Evolutionary conservation across 2,113 vertebrate species (phyloP).

Genomic region (Nematolebias whitei): DNA sequence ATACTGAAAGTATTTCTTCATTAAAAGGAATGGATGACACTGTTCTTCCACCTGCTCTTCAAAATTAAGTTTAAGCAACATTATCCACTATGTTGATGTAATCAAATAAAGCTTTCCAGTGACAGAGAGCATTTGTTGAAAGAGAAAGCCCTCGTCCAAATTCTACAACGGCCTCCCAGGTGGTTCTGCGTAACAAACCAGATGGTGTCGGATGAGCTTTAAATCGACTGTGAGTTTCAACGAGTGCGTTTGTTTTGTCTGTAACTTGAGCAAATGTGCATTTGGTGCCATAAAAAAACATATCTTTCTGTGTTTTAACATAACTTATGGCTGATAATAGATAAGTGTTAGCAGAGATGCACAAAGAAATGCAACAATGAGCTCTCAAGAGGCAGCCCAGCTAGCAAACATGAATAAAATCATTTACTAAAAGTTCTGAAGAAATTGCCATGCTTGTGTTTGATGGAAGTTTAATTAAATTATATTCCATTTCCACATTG

Average conservation of each 20-base stretch:
- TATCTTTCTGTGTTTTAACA: neutral
- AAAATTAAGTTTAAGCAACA: neutral
- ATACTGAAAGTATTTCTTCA: neutral
- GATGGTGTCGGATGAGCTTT: neutral
- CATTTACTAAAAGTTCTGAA: too few relatives aligned
- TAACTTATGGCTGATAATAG: neutral
- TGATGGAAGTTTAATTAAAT: too few relatives aligned
- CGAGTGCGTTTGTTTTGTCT: neutral
- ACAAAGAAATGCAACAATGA: neutral
- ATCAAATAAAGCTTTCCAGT: neutral
- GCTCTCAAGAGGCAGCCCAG: too few relatives aligned
- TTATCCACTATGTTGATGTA: neutral
- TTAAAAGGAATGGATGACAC: neutral
- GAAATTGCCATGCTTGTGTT: neutral
- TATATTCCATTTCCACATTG: too few relatives aligned
- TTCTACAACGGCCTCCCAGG: neutral
- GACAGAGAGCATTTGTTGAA: neutral
- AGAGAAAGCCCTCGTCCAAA: neutral
- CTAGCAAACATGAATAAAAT: too few relatives aligned
- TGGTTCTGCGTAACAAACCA: constrained; percentile 4
- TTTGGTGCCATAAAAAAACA: neutral
- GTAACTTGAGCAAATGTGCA: neutral
- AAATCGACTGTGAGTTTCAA: constrained; percentile 1
- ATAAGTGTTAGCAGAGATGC: neutral
- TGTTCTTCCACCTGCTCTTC: neutral